Conservation (phyloP, 2,797 vertebrate genomes). For the Poeciliopsis turneri region DNA sequence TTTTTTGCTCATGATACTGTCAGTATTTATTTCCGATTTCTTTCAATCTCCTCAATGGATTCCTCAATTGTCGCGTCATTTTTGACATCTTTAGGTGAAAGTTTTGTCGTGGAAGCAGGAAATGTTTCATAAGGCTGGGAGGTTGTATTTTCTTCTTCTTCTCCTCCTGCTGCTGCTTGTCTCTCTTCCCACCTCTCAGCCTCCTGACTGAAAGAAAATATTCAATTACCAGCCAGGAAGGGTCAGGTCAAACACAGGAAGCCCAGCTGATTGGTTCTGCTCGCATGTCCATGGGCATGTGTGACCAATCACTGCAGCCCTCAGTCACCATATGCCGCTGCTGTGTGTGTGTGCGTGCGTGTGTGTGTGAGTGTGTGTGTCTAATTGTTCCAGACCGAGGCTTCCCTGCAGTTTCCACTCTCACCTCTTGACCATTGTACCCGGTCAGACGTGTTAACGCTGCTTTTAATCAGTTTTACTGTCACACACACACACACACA, state of each 20-base stretch:
- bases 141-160: constrained; percentile 12
- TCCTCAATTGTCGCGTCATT: not conserved
- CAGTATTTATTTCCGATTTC: not conserved
- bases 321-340: constrained; percentile 53
- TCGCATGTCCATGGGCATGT: constrained; percentile 76
- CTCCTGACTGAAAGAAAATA: constrained; percentile 67
- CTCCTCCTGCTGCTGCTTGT: not conserved
- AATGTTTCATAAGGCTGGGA: constrained; percentile 10
- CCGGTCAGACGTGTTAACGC: constrained; percentile 79
- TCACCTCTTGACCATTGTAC: constrained; percentile 75
- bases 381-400: constrained; percentile 76
- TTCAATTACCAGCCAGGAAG: constrained; percentile 76
- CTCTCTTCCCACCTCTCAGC: constrained; percentile 22
- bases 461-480: constrained; percentile 81
- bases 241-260: constrained; percentile 84
- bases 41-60: not conserved
- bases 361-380: constrained; percentile 65
- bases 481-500: constrained; percentile 47
- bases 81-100: not conserved
- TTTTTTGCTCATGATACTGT: not conserved
- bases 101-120: constrained; percentile 5
- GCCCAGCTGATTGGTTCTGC: constrained; percentile 81
- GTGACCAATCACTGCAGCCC: constrained; percentile 80
- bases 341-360: not conserved
- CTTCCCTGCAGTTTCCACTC: constrained; percentile 76